Base-by-base conservation (phyloP, 2,797 vertebrate genomes). In the Macroramphosus scolopax region DNA sequence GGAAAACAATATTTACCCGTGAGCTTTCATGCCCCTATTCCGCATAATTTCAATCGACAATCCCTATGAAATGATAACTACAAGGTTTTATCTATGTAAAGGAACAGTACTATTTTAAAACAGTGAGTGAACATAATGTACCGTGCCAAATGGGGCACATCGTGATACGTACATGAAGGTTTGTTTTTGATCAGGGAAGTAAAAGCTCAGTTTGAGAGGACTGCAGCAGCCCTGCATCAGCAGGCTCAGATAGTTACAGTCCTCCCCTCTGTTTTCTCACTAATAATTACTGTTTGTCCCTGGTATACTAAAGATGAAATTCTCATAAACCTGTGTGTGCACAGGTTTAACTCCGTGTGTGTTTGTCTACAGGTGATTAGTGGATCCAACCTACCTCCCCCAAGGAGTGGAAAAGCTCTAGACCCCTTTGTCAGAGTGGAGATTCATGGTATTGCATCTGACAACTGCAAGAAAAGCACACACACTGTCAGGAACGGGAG, bases 401-500 rank as follows among this genome's bases (percentile, higher is more conserved):
- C 56, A 13, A 68, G 43, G 58, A 63, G 42, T 12, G 68, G 68
- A 1, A 89, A 80, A 66, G 11, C 58, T 45, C 47, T 82, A 52
- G 65, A 93, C 48, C 78, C 86, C 2, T 63, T 86, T 17, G 93
- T 95, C 40, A 78, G 77, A 12, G 78, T 95, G 65, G 92, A 95
- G 77, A 87, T 93, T 34, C 78, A 88, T 0, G 93, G 93, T 8
- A 86, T 88, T 55, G 52, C 85, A 8, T 81, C 77, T 0, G 93
- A 95, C 57, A 74, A 69, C n/a, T 0, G 13, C 1, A 91, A 56
- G 51, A 88, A 78, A 24, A 88, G 68, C 70, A 93, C 92, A 14
- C 77, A 72, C 1, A 78, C 86, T 6, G 36, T 90, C 72, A 95
- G 79, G 82, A 90, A 75, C 78, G 93, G 93, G 13, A 90, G 94